Evolutionary conservation across 2,113 vertebrate species (phyloP).

Genomic region (Sprattus sprattus): DNA sequence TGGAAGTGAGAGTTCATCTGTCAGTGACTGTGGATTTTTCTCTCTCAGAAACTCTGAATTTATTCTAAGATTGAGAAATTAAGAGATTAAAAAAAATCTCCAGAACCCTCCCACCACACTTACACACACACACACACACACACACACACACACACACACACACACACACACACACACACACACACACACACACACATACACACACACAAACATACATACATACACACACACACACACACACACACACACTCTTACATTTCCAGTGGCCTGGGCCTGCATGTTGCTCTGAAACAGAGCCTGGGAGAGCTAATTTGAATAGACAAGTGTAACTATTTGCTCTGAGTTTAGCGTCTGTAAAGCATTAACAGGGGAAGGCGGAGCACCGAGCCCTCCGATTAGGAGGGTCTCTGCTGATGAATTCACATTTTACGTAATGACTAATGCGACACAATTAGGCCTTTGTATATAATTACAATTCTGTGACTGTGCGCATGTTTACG

Average conservation of each 20-base stretch:
- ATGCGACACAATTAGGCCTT: constrained; percentile 2
- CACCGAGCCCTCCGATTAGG: not conserved
- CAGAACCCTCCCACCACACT: not conserved
- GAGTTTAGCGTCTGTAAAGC: not conserved
- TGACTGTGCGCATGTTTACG: not conserved
- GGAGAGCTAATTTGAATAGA: not conserved
- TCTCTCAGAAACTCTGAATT: not conserved
- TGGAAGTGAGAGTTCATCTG: not conserved
- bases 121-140: not conserved
- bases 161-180: no score
- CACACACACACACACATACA: no score
- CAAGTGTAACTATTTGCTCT: not conserved
- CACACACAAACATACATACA: no score
- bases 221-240: not conserved
- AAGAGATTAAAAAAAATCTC: no score
- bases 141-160: not conserved
- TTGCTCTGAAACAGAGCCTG: not conserved
- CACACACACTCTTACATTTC: not conserved
- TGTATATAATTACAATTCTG: constrained; percentile 18
- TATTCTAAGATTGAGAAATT: not conserved
- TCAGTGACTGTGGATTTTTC: not conserved
- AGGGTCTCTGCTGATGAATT: not conserved
- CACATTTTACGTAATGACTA: not conserved
- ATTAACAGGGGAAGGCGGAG: not conserved
- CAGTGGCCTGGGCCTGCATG: not conserved